phyloP scores from a whole-genome alignment of 2,888 invertebrate genomes.

The Nomada lathburiana region DNA sequence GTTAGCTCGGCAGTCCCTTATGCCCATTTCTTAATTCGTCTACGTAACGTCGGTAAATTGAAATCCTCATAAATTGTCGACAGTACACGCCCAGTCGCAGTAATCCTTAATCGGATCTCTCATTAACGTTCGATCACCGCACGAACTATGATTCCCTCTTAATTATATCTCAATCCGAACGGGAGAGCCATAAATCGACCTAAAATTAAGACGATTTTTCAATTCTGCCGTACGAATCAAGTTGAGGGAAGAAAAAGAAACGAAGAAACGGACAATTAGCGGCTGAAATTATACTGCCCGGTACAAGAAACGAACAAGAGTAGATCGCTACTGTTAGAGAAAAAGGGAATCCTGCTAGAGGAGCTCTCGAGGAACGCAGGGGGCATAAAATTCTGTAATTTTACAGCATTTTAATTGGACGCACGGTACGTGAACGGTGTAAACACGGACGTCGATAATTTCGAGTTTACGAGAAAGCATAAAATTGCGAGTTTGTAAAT shows the following conservation, averaged over 20 bases:
- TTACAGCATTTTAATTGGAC: slow-evolving; percentile 48
- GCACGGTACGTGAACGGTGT: slow-evolving; percentile 2
- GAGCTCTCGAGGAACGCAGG: not conserved
- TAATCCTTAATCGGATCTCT: slow-evolving; percentile 30
- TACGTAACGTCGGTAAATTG: slow-evolving; percentile 9
- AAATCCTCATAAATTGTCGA: slow-evolving; percentile 19
- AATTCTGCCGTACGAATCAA: not conserved
- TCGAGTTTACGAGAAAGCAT: slow-evolving; percentile 33
- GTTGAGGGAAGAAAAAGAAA: not conserved
- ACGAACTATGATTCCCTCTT: slow-evolving; percentile 26
- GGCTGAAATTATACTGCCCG: not conserved
- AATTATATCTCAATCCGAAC: slow-evolving; percentile 27
- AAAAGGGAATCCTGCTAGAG: not conserved
- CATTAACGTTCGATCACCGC: slow-evolving; percentile 30
- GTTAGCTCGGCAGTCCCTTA: not conserved
- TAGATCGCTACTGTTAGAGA: not conserved
- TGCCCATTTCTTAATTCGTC: slow-evolving; percentile 2
- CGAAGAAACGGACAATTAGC: no score
- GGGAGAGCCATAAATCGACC: not conserved
- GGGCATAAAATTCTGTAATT: slow-evolving; percentile 8
- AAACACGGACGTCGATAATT: slow-evolving; percentile 29
- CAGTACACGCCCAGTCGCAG: slow-evolving; percentile 7
- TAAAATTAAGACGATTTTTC: slow-evolving; percentile 1
- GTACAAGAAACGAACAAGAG: not conserved
- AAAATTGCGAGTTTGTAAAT: slow-evolving; percentile 43